Evolutionary conservation across 2,113 vertebrate genomes (phyloP).

Genomic region (Elaphurus davidianus): DNA sequence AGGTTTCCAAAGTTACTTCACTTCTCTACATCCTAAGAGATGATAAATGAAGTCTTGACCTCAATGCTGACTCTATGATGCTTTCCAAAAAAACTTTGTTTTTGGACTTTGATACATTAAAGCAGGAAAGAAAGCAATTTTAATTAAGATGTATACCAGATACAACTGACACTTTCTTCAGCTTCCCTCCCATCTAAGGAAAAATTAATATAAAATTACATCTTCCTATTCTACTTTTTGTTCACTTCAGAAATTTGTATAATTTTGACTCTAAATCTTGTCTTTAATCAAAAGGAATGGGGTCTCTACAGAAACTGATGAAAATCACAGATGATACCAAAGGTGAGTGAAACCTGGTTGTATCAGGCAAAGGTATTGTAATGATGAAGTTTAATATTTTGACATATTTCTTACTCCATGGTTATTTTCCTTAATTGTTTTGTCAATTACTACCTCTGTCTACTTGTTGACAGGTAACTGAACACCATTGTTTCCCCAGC

Average conservation of each 20-base stretch:
- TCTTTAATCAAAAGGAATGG: background rate
- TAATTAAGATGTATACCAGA: background rate
- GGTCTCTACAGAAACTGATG: background rate
- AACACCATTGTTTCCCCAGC: background rate
- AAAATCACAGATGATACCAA: background rate
- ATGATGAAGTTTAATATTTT: background rate
- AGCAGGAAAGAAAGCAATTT: background rate
- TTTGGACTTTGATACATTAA: background rate
- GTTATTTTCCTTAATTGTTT: background rate
- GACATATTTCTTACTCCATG: background rate
- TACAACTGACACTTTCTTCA: background rate
- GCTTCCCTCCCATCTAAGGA: background rate
- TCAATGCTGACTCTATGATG: background rate
- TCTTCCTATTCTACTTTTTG: background rate
- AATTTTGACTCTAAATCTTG: background rate
- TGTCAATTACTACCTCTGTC: background rate
- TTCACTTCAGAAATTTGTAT: background rate
- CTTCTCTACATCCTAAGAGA: background rate
- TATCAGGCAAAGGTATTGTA: background rate
- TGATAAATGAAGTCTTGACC: background rate
- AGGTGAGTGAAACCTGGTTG: background rate
- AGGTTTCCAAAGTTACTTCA: background rate
- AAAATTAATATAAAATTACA: background rate
- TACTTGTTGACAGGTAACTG: background rate
- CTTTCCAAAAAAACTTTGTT: background rate